Percentiles rank a stretch among this genome's conserved stretches.
Conservation (phyloP, 2,113 vertebrate species). For the Micronisus gabar region DNA sequence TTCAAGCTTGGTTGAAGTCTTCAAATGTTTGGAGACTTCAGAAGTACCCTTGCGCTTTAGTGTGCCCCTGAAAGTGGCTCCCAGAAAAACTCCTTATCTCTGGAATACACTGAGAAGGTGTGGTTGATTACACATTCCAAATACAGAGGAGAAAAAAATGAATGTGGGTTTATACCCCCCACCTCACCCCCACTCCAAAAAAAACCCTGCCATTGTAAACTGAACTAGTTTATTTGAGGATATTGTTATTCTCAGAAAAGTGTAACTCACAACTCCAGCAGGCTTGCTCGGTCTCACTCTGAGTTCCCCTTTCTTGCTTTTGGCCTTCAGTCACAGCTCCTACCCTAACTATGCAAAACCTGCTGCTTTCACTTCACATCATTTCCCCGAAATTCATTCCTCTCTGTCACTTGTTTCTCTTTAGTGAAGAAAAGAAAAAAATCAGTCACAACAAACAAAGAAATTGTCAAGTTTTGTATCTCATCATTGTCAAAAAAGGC, state of each 20-base stretch:
- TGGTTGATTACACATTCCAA: too few relatives aligned
- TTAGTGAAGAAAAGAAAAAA: not conserved
- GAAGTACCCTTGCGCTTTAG: too few relatives aligned
- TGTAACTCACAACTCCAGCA: not conserved
- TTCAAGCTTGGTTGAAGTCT: too few relatives aligned
- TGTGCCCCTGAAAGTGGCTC: too few relatives aligned
- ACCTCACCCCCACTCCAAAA: too few relatives aligned
- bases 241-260: conserved; percentile 36
- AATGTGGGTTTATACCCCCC: not conserved
- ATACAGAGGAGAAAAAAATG: not conserved
- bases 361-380: conserved; percentile 15
- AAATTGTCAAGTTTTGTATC: not conserved
- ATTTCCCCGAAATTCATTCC: not conserved
- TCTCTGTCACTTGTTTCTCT: not conserved
- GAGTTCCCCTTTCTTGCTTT: conserved; percentile 24
- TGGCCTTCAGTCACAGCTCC: not conserved
- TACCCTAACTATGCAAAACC: not conserved
- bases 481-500: not conserved
- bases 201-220: not conserved
- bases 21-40: too few relatives aligned
- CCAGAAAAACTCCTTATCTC: too few relatives aligned
- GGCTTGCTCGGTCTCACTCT: not conserved
- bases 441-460: not conserved
- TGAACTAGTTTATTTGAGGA: not conserved
- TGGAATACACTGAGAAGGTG: too few relatives aligned